Base-by-base conservation (phyloP, 2,113 vertebrate genomes). In the Brachyistius frenatus region DNA sequence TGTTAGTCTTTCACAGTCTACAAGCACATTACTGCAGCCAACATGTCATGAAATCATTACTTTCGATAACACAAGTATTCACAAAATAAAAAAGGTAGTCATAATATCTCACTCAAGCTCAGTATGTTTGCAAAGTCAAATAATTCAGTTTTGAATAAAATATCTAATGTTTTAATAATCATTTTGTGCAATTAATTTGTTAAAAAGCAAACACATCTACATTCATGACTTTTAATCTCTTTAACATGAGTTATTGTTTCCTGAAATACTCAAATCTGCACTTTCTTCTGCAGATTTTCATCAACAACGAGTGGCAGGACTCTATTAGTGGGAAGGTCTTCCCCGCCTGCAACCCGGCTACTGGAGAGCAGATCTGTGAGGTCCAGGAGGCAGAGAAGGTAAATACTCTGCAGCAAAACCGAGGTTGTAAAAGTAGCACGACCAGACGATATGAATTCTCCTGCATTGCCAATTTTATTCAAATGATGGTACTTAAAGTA, bases 331-430 rank as follows among this genome's bases (percentile, higher is more conserved):
- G 97, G 32, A 96, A 95, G 88, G 94, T 94, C 16, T 99, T 99
- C 86, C 93, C 96, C 7, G 93, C 96, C 9, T 96, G 93, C 84
- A 98, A 99, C 84, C 98, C 98, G 8, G 94, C 97, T 16, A 98
- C 95, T 2, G 98, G 97, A 84, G 97, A 99, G 80, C 96, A 97
- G 91, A 96, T 99, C 88, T 99, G 97, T 88, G 97, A 99, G 71
- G 96, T 99, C 84, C 97, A 99, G 89, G 98, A 99, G 88, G 97
- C 97, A 54, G 97, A 99, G n/a, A 97, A 99, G 97, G 98, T 99
- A 95, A 80, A 58, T 15, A 35, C 14, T 47, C 4, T 5, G 14
- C 61, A 80, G 35, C 35, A 15, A 58, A 49, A 35, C 36, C 37
- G 10, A 7, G 39, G 39, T 7, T 10, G 7, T 41, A 23, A 23